Evolutionary conservation across 2,888 invertebrate genomes (phyloP).

Genomic region (Drosophila emarginata): DNA sequence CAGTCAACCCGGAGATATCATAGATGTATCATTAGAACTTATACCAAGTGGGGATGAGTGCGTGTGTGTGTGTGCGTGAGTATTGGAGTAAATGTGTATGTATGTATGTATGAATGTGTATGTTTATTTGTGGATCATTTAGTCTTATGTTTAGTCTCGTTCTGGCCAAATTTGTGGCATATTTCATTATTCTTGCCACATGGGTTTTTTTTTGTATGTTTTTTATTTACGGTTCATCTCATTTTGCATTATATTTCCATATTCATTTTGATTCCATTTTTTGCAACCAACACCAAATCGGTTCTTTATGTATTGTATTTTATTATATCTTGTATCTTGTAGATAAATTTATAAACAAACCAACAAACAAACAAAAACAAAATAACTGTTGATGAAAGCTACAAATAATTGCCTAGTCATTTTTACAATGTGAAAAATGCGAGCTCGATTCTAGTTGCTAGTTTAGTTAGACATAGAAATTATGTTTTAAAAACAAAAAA

Average conservation of each 20-base stretch:
- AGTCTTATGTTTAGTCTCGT: conserved; percentile 46
- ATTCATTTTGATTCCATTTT: conserved; percentile 43
- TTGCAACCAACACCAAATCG: conserved; percentile 71
- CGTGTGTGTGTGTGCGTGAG: conserved; percentile 13
- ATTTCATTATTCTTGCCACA: conserved; percentile 51
- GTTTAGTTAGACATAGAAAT: conserved; percentile 27
- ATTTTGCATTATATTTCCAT: conserved; percentile 19
- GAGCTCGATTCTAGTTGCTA: conserved; percentile 71
- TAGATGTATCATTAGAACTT: conserved; percentile 33
- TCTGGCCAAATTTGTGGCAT: conserved; percentile 70
- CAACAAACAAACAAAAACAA: not conserved
- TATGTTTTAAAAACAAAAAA: conserved; percentile 7
- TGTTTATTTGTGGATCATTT: not conserved
- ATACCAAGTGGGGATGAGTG: conserved; percentile 21
- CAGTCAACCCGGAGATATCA: conserved; percentile 47
- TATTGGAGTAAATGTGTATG: not conserved
- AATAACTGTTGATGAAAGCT: conserved; percentile 32
- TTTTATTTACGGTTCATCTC: conserved; percentile 23
- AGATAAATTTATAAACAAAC: conserved; percentile 44
- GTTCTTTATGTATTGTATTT: conserved; percentile 54
- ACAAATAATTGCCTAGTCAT: conserved; percentile 79
- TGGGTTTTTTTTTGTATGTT: conserved; percentile 37
- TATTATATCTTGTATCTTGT: conserved; percentile 30
- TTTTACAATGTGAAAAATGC: conserved; percentile 79
- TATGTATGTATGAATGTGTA: not conserved